These are phyloP conservation scores for Dexiosoma caninum DNA, from an alignment of 2,888 invertebrate genomes.

Conservation along the genomic window DNA sequence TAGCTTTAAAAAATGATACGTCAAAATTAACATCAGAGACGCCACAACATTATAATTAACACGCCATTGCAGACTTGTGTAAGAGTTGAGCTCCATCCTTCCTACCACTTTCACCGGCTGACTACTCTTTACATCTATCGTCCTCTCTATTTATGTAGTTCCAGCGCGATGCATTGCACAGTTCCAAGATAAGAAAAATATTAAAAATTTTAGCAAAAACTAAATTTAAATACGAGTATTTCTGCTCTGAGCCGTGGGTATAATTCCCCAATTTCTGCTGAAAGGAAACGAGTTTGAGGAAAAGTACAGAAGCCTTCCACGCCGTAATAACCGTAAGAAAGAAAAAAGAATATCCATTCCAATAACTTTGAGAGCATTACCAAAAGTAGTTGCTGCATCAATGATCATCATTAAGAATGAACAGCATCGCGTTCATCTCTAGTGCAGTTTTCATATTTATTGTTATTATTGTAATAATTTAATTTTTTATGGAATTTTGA, in stretches of 20 bases:
- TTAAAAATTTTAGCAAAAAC: neutral
- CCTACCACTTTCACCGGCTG: no score
- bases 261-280: conserved; percentile 33
- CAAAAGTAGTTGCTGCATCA: conserved; percentile 38
- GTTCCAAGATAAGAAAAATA: neutral
- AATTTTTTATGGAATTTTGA: conserved; percentile 64
- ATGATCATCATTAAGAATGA: conserved; percentile 18
- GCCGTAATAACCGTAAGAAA: conserved; percentile 32
- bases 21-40: no score
- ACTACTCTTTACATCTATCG: no score
- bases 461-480: conserved; percentile 65
- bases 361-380: conserved; percentile 16
- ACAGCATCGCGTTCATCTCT: conserved; percentile 53
- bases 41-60: no score
- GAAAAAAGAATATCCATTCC: conserved; percentile 21
- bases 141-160: no score
- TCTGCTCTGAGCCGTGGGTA: neutral
- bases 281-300: conserved; percentile 24
- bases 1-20: no score
- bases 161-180: no score
- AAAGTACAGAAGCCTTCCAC: conserved; percentile 53
- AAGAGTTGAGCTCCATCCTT: no score
- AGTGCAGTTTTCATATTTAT: conserved; percentile 61
- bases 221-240: no score
- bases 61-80: no score